Evolutionary conservation across 2,113 vertebrate genomes (phyloP).

Genomic region (Dromas ardeola): DNA sequence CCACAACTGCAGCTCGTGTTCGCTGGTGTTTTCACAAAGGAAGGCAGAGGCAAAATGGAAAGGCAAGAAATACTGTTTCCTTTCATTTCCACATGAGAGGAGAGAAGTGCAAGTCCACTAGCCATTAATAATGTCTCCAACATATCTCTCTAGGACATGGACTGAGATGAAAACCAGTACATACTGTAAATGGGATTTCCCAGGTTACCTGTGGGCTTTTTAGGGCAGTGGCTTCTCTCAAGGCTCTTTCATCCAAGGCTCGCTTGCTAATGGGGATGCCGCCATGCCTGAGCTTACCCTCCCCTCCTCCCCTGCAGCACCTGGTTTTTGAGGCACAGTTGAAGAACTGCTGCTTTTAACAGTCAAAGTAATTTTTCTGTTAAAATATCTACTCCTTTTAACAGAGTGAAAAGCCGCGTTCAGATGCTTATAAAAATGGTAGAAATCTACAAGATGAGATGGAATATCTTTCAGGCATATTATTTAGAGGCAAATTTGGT

Average conservation of each 20-base stretch:
- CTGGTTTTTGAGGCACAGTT: not conserved
- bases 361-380: not conserved
- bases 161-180: not conserved
- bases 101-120: not conserved
- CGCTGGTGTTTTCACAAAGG: not conserved
- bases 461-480: not conserved
- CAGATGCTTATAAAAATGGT: not conserved
- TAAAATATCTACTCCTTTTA: not conserved
- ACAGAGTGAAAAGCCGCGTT: not conserved
- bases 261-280: not conserved
- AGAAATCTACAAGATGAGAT: not conserved
- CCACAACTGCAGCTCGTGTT: not conserved
- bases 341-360: not conserved
- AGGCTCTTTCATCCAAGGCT: not conserved
- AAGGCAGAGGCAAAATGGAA: not conserved
- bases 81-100: slow-evolving; percentile 6
- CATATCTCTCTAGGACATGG: not conserved
- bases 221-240: not conserved
- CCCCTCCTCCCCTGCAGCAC: not conserved
- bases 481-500: not conserved
- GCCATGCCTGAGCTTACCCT: not conserved
- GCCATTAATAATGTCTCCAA: not conserved
- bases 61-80: not conserved
- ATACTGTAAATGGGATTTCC: not conserved
- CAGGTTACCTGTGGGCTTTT: not conserved